Conservation (phyloP, 2,888 invertebrate genomes). For the Morpho helenor region DNA sequence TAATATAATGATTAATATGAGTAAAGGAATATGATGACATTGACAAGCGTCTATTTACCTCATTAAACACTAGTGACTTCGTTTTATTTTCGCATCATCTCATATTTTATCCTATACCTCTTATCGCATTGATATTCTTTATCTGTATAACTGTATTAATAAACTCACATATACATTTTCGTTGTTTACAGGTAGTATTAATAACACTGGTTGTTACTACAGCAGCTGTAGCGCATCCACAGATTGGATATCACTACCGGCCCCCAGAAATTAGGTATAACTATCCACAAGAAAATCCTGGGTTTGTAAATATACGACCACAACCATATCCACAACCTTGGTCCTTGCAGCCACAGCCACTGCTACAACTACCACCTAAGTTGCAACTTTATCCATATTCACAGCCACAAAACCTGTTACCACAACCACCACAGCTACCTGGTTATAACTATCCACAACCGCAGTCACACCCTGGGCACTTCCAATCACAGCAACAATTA, state of each 20-base stretch:
- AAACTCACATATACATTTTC: not conserved
- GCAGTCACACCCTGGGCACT: not conserved
- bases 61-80: no score
- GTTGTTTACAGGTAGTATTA: conserved; percentile 47
- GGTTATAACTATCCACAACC: conserved; percentile 1
- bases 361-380: conserved; percentile 3
- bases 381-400: no score
- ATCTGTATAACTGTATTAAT: no score
- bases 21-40: no score
- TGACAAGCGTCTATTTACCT: no score
- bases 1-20: no score
- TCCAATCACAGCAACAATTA: no score
- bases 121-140: no score
- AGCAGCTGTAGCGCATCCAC: conserved; percentile 48
- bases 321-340: conserved; percentile 4
- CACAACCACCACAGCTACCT: not conserved
- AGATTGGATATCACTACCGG: conserved; percentile 1
- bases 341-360: conserved; percentile 23
- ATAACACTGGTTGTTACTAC: conserved; percentile 54
- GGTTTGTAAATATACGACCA: conserved; percentile 1
- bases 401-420: no score
- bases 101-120: no score
- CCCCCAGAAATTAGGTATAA: no score
- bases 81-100: no score
- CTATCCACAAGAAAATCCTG: not conserved